phyloP scores from a whole-genome alignment of 1,140 invertebrate genomes.

The honey bee (Apis mellifera) region DNA sequence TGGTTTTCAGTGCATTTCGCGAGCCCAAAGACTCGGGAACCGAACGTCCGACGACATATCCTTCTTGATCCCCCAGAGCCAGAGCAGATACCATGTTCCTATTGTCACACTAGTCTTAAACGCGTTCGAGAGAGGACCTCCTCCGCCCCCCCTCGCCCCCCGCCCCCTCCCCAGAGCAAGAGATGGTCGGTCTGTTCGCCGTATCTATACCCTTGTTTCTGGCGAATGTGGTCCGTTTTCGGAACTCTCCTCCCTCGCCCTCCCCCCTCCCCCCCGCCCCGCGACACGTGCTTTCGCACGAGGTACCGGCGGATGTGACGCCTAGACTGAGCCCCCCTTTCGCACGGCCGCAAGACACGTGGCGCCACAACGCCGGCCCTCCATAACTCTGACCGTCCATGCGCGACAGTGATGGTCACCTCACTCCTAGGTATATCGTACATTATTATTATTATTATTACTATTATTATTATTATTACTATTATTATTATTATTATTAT shows the following conservation, averaged over 20 bases:
- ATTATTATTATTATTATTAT: too few species aligned
- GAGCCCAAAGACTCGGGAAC: constrained; percentile 31
- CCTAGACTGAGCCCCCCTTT: constrained; percentile 76
- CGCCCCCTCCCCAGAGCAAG: background rate
- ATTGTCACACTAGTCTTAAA: constrained; percentile 81
- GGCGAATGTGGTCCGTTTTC: background rate
- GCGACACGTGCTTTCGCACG: constrained; percentile 50
- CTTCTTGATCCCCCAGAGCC: constrained; percentile 56
- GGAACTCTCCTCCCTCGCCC: background rate
- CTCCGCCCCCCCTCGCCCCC: too few species aligned
- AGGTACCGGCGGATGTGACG: constrained; percentile 55
- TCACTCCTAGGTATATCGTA: constrained; percentile 65
- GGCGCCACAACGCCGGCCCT: constrained; percentile 69
- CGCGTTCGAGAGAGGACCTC: constrained; percentile 65
- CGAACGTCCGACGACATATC: constrained; percentile 66
- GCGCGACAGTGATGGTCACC: constrained; percentile 75
- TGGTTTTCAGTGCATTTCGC: constrained; percentile 48
- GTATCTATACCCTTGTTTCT: too few species aligned
- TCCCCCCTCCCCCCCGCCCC: background rate
- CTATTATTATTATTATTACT: too few species aligned
- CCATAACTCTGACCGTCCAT: constrained; percentile 76
- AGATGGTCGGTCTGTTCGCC: background rate
- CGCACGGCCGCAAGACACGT: constrained; percentile 70
- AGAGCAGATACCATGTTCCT: constrained; percentile 79
- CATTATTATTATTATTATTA: background rate